A percentile compares a stretch with the other conserved stretches of the same genome.
Conservation (phyloP, 2,797 vertebrate genomes). For the Gymnothorax reevesii region DNA sequence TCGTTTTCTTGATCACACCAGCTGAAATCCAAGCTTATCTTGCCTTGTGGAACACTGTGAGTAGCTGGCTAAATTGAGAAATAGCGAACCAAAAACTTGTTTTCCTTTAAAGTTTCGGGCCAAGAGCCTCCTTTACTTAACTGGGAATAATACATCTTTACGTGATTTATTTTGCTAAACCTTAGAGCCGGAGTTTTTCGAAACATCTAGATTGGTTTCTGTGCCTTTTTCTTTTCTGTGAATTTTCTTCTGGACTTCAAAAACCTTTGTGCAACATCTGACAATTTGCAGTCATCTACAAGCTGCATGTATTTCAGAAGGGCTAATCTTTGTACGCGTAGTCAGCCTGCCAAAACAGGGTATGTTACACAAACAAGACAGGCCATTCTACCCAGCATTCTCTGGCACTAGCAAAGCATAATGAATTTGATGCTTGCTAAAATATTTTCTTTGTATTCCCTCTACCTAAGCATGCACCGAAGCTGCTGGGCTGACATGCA, state of each 20-base stretch:
- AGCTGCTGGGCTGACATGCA: background rate
- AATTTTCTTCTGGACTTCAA: slow-evolving; percentile 24
- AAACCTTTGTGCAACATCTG: slow-evolving; percentile 19
- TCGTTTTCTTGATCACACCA: background rate
- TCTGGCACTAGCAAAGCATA: slow-evolving; percentile 17
- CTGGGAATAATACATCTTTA: slow-evolving; percentile 10
- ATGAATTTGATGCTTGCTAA: slow-evolving; percentile 18
- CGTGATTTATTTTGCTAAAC: background rate
- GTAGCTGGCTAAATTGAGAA: background rate
- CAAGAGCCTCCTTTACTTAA: background rate
- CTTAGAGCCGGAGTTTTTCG: background rate
- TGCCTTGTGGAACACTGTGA: background rate
- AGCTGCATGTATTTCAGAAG: slow-evolving; percentile 14
- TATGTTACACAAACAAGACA: background rate
- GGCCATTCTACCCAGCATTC: background rate
- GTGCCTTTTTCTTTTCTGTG: slow-evolving; percentile 17
- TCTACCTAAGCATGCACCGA: background rate
- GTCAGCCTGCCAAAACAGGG: slow-evolving; percentile 30
- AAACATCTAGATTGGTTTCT: slow-evolving; percentile 12
- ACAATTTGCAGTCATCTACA: slow-evolving; percentile 39
- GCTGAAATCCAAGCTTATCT: background rate
- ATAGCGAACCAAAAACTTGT: background rate
- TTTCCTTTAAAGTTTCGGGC: background rate
- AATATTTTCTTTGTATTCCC: slow-evolving; percentile 3
- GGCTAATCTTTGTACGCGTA: slow-evolving; percentile 48